Evolutionary conservation across 64 coral and sea anemone genomes (phyloP).

Genomic region (Montipora sp.): DNA sequence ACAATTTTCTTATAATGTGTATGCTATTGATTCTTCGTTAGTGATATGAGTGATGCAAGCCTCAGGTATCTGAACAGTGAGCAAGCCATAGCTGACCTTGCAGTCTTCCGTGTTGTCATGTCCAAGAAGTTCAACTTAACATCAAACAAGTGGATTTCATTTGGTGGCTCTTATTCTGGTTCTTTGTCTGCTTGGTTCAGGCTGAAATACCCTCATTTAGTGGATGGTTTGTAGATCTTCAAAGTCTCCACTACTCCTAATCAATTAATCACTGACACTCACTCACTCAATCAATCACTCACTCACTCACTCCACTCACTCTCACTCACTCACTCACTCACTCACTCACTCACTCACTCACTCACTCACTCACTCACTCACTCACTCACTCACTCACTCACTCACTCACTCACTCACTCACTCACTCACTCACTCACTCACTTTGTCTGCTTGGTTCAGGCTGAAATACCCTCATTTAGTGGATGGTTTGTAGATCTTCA

Average conservation of each 20-base stretch:
- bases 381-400: too few relatives aligned
- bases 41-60: slow-evolving; percentile 86
- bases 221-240: slow-evolving; percentile 62
- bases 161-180: slow-evolving; percentile 98
- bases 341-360: too few relatives aligned
- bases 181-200: slow-evolving; percentile 98
- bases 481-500: slow-evolving; percentile 50
- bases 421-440: too few relatives aligned
- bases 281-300: too few relatives aligned
- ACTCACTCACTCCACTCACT: too few relatives aligned
- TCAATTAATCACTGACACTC: too few relatives aligned
- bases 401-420: too few relatives aligned
- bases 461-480: slow-evolving; percentile 98
- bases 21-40: slow-evolving; percentile 11
- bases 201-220: slow-evolving; percentile 96
- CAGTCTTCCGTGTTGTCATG: slow-evolving; percentile 86
- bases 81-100: slow-evolving; percentile 94
- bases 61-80: slow-evolving; percentile 98
- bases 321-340: too few relatives aligned
- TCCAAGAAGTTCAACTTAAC: slow-evolving; percentile 85
- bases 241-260: background rate
- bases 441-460: slow-evolving; percentile 96
- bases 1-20: background rate
- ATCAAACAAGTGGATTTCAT: slow-evolving; percentile 91
- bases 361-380: too few relatives aligned